A percentile compares a stretch with the other conserved stretches of the same genome.
phyloP scores from a whole-genome alignment of 2,888 invertebrate species.

The Thalpophila matura region DNA sequence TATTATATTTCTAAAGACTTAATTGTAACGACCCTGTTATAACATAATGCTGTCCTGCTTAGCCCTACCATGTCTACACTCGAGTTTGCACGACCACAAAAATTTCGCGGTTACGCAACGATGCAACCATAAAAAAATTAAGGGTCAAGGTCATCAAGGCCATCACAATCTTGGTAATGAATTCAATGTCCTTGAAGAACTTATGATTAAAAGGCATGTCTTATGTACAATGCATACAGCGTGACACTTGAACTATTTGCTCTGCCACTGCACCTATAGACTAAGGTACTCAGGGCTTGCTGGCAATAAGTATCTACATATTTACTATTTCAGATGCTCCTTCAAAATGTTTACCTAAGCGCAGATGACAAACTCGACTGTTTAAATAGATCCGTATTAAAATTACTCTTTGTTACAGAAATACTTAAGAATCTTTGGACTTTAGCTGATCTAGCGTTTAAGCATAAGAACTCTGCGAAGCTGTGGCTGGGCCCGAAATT shows the following conservation, averaged over 20 bases:
- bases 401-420: constrained; percentile 70
- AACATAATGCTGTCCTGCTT: too few relatives aligned
- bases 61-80: too few relatives aligned
- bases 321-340: constrained; percentile 18
- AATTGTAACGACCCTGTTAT: too few relatives aligned
- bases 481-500: constrained; percentile 84
- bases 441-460: constrained; percentile 71
- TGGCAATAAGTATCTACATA: constrained; percentile 27
- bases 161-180: neutral
- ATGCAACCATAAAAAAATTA: neutral
- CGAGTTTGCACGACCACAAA: too few relatives aligned
- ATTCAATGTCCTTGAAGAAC: constrained; percentile 1
- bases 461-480: constrained; percentile 76
- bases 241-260: constrained; percentile 44
- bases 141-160: constrained; percentile 15
- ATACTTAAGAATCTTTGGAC: constrained; percentile 77
- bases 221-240: constrained; percentile 6
- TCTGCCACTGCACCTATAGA: constrained; percentile 27
- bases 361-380: constrained; percentile 11
- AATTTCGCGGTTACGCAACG: neutral
- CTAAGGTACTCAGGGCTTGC: constrained; percentile 39
- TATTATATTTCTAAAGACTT: too few relatives aligned
- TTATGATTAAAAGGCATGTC: constrained; percentile 2
- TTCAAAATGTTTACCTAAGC: constrained; percentile 25
- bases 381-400: constrained; percentile 17